Conservation (phyloP, 1,140 invertebrate genomes). For the Leptopilina clavipes region DNA sequence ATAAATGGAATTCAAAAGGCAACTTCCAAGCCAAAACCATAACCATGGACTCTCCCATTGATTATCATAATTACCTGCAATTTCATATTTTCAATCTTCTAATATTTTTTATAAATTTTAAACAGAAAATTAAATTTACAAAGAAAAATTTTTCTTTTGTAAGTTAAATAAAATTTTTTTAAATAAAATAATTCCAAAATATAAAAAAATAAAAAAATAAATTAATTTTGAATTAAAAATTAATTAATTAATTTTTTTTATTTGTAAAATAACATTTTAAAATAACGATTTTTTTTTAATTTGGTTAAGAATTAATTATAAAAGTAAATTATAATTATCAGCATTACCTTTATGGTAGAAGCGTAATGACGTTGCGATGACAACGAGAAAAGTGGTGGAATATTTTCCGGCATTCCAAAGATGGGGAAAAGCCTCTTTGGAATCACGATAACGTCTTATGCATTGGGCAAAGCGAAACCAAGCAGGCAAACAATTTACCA, state of each 20-base stretch:
- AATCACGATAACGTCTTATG: slow-evolving; percentile 92
- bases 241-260: no score
- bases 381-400: slow-evolving; percentile 96
- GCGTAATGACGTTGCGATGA: slow-evolving; percentile 88
- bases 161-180: no score
- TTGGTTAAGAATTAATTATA: no score
- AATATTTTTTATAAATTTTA: no score
- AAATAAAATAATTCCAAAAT: no score
- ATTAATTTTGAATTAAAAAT: no score
- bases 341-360: slow-evolving; percentile 78
- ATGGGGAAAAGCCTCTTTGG: slow-evolving; percentile 94
- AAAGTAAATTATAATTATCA: slow-evolving; percentile 12
- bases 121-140: no score
- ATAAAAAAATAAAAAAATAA: no score
- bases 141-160: no score
- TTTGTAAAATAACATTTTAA: no score
- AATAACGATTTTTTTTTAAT: no score
- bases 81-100: no score
- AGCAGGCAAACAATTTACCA: slow-evolving; percentile 94
- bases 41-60: slow-evolving; percentile 80
- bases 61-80: slow-evolving; percentile 67
- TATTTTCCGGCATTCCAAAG: slow-evolving; percentile 98
- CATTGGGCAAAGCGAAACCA: slow-evolving; percentile 99
- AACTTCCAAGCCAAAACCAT: slow-evolving; percentile 82
- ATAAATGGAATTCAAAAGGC: slow-evolving; percentile 85